Evolutionary conservation across 2,797 vertebrate genomes (phyloP).

Genomic region (Malurus leucopterus): DNA sequence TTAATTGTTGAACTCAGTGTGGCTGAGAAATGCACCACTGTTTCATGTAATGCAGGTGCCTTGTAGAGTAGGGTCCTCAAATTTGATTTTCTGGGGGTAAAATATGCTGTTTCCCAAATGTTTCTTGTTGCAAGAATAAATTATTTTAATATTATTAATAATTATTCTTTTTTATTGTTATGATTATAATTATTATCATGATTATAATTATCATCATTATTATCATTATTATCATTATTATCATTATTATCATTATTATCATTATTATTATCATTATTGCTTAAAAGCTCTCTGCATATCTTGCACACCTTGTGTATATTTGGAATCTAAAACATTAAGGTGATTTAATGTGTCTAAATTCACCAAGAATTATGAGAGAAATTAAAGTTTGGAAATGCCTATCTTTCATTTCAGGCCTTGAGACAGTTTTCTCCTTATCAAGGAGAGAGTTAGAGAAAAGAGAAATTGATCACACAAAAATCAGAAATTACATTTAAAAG

Average conservation of each 20-base stretch:
- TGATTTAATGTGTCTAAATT: neutral
- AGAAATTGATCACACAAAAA: neutral
- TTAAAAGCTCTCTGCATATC: neutral
- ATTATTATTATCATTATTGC: neutral
- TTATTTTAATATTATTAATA: neutral
- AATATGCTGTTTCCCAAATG: neutral
- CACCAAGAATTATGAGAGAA: neutral
- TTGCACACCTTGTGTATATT: neutral
- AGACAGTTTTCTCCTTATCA: neutral
- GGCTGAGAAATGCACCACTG: accelerated
- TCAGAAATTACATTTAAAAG: neutral
- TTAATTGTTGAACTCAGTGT: neutral
- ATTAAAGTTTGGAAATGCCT: neutral
- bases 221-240: neutral
- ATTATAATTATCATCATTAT: no score
- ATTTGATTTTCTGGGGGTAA: neutral
- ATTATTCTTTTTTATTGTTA: no score
- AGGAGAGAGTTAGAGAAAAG: neutral
- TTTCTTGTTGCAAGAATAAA: neutral
- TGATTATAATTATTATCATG: neutral
- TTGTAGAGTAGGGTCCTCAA: neutral
- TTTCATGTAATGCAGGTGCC: neutral
- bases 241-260: neutral
- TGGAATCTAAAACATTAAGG: neutral
- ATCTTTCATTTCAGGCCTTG: neutral